phyloP scores from a whole-genome alignment of 2,888 invertebrate species.

The Zeuzera pyrina region DNA sequence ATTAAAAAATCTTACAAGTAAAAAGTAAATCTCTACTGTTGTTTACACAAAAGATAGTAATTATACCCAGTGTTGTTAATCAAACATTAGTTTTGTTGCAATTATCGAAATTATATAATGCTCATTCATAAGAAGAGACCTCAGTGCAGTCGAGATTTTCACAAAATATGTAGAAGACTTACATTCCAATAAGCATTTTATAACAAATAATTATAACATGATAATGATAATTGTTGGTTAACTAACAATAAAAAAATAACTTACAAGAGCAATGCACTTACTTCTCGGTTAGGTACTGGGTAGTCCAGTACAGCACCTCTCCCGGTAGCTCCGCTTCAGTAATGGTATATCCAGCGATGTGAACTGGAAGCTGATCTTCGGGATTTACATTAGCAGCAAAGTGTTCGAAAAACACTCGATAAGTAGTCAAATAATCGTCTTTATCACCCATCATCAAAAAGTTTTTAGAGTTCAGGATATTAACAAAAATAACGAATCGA shows the following conservation, averaged over 20 bases:
- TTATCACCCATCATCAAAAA: slow-evolving; percentile 64
- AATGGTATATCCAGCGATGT: slow-evolving; percentile 79
- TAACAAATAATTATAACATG: too few species aligned
- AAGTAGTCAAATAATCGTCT: slow-evolving; percentile 79
- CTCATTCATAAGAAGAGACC: too few species aligned
- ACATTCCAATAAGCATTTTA: too few species aligned
- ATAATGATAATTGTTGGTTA: too few species aligned
- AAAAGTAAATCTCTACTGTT: too few species aligned
- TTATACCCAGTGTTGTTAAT: too few species aligned
- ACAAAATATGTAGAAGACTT: too few species aligned
- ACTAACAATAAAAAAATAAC: neutral
- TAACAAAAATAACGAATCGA: slow-evolving; percentile 31
- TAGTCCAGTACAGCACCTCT: slow-evolving; percentile 82
- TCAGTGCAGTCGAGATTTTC: too few species aligned
- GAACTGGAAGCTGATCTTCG: slow-evolving; percentile 82
- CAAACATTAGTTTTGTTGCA: too few species aligned
- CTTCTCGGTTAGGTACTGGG: slow-evolving; percentile 84
- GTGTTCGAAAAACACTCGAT: slow-evolving; percentile 80
- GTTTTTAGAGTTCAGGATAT: slow-evolving; percentile 13
- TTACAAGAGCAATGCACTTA: slow-evolving; percentile 52
- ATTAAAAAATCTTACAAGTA: too few species aligned
- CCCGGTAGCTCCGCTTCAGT: slow-evolving; percentile 80
- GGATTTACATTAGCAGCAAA: slow-evolving; percentile 79
- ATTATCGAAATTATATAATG: too few species aligned
- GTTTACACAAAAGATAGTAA: too few species aligned